Conservation (phyloP, 2,888 invertebrate species). For the Dicyrtomina minuta region DNA sequence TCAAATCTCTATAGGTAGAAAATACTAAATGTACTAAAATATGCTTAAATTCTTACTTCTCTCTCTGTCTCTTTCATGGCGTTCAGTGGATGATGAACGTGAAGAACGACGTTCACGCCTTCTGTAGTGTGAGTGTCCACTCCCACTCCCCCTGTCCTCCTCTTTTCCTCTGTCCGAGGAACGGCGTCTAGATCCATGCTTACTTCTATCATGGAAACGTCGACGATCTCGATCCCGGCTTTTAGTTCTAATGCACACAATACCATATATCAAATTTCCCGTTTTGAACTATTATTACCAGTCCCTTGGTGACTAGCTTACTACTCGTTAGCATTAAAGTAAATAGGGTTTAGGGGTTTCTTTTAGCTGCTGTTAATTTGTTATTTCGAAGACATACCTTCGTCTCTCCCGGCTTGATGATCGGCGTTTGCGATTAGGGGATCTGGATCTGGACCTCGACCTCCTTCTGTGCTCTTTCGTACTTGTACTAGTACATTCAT, state of each 20-base stretch:
- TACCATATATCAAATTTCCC: not conserved
- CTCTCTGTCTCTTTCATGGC: conserved; percentile 50
- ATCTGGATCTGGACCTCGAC: conserved; percentile 20
- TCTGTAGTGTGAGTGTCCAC: conserved; percentile 18
- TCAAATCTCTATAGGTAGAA: not conserved
- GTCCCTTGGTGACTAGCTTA: too few species aligned
- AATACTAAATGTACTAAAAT: not conserved
- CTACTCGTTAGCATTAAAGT: too few species aligned
- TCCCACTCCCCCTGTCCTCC: conserved; percentile 7
- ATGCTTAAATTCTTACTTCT: conserved; percentile 36
- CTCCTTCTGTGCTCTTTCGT: not conserved
- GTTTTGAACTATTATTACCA: too few species aligned
- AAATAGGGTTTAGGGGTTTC: too few species aligned
- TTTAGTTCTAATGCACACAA: conserved; percentile 8
- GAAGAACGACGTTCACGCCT: conserved; percentile 7
- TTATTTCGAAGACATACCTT: conserved; percentile 27
- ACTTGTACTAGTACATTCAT: not conserved
- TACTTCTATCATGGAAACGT: conserved; percentile 9
- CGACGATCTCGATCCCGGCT: conserved; percentile 13
- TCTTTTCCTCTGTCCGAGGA: conserved; percentile 18
- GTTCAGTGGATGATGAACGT: conserved; percentile 29
- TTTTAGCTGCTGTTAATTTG: too few species aligned
- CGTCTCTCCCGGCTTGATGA: conserved; percentile 39
- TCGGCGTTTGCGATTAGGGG: conserved; percentile 31
- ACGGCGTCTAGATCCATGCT: conserved; percentile 21